Conservation (phyloP, 2,113 vertebrate species). For the Callopanchax toddi region DNA sequence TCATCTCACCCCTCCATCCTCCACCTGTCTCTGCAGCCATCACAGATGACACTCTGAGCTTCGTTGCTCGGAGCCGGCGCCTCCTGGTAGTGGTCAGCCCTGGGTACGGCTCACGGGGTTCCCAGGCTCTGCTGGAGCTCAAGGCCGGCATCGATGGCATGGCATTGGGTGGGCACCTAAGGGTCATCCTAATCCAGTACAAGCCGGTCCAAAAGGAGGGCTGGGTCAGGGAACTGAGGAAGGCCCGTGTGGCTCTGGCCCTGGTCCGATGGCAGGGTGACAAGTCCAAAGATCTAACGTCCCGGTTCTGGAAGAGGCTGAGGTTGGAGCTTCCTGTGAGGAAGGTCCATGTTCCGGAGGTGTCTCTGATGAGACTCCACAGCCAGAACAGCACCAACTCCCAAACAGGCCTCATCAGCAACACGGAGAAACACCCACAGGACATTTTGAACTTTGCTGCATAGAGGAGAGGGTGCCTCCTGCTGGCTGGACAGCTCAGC, state of each 20-base stretch:
- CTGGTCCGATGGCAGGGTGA: constrained; percentile 95
- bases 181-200: constrained; percentile 94
- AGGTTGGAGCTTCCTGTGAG: constrained; percentile 88
- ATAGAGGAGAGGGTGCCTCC: constrained; percentile 3
- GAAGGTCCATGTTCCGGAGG: constrained; percentile 45
- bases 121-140: constrained; percentile 95
- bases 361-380: constrained; percentile 42
- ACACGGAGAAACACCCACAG: constrained; percentile 18
- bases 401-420: constrained; percentile 53
- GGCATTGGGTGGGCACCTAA: constrained; percentile 87
- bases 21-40: constrained; percentile 82
- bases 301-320: constrained; percentile 94
- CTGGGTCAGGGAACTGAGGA: constrained; percentile 89
- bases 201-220: constrained; percentile 81
- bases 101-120: constrained; percentile 88
- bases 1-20: constrained; percentile 6
- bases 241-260: constrained; percentile 85
- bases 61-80: constrained; percentile 91
- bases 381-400: constrained; percentile 64
- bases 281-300: constrained; percentile 85
- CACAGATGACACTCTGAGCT: constrained; percentile 95
- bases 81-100: constrained; percentile 94
- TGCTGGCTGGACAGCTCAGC: no score
- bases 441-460: constrained; percentile 23
- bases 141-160: constrained; percentile 92